Conservation (phyloP, 2,888 invertebrate species). For the Endotricha flammealis region DNA sequence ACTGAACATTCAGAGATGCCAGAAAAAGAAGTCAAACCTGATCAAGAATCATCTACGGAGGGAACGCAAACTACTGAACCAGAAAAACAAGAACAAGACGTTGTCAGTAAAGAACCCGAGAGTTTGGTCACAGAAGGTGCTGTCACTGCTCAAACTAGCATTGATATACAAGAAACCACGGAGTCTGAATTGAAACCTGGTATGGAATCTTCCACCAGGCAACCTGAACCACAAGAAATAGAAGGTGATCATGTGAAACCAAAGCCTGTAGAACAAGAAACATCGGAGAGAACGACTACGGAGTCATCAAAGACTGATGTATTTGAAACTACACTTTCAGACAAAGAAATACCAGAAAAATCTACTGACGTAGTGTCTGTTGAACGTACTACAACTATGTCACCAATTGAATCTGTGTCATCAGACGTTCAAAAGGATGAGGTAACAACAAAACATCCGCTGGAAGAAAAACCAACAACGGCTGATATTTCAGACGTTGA, state of each 20-base stretch:
- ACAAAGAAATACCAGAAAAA: constrained; percentile 24
- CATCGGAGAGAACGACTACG: constrained; percentile 18
- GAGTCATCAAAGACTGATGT: constrained; percentile 16
- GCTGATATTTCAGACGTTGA: constrained; percentile 11
- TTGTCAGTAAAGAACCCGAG: constrained; percentile 3
- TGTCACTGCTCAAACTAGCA: background rate
- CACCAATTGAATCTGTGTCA: constrained; percentile 5
- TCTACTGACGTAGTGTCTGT: constrained; percentile 15
- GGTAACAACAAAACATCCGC: constrained; percentile 4
- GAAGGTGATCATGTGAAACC: background rate
- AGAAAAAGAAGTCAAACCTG: background rate
- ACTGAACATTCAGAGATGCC: too few relatives aligned
- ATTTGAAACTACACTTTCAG: constrained; percentile 18
- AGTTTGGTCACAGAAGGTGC: background rate
- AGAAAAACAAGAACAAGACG: background rate
- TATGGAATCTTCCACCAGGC: background rate
- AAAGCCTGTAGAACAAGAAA: constrained; percentile 20
- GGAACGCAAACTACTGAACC: background rate
- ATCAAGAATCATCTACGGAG: background rate
- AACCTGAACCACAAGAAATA: background rate
- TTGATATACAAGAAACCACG: background rate
- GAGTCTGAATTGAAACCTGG: background rate
- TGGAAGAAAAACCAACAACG: constrained; percentile 16
- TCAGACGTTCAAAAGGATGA: constrained; percentile 10
- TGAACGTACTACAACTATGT: constrained; percentile 14